phyloP scores from a whole-genome alignment of 1,140 invertebrate species.

The Drosophila kepulauana region DNA sequence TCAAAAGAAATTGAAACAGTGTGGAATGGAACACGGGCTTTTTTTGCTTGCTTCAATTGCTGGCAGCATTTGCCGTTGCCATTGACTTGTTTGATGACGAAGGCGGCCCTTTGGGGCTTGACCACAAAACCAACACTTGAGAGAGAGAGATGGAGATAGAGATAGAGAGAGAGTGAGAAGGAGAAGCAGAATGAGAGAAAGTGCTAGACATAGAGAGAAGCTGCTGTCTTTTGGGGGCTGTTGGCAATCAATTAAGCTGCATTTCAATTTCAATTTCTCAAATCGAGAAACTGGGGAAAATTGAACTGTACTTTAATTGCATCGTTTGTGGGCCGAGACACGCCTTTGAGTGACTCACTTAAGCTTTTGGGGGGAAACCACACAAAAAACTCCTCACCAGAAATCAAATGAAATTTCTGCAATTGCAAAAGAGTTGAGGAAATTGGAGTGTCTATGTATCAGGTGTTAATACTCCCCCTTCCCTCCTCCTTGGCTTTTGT shows the following conservation, averaged over 20 bases:
- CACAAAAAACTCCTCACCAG: slow-evolving; percentile 19
- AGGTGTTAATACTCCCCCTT: not conserved
- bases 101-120: not conserved
- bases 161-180: not conserved
- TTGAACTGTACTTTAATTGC: slow-evolving; percentile 63
- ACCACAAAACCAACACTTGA: slow-evolving; percentile 10
- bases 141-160: not conserved
- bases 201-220: not conserved
- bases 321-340: slow-evolving; percentile 1
- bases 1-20: not conserved
- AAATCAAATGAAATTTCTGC: slow-evolving; percentile 36
- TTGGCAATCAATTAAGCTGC: slow-evolving; percentile 69
- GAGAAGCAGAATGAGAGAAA: not conserved
- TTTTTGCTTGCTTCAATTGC: not conserved
- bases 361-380: not conserved
- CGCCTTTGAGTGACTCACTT: not conserved
- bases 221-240: slow-evolving; percentile 2
- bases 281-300: slow-evolving; percentile 48
- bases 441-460: not conserved
- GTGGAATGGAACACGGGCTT: not conserved
- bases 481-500: slow-evolving; percentile 22
- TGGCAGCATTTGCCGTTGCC: not conserved
- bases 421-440: slow-evolving; percentile 9
- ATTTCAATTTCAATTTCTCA: slow-evolving; percentile 53
- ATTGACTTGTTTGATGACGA: slow-evolving; percentile 2